Evolutionary conservation across 2,113 vertebrate species (phyloP), one percentile per base, ranked within the genome.

Genomic region (Alouatta palliata): DNA sequence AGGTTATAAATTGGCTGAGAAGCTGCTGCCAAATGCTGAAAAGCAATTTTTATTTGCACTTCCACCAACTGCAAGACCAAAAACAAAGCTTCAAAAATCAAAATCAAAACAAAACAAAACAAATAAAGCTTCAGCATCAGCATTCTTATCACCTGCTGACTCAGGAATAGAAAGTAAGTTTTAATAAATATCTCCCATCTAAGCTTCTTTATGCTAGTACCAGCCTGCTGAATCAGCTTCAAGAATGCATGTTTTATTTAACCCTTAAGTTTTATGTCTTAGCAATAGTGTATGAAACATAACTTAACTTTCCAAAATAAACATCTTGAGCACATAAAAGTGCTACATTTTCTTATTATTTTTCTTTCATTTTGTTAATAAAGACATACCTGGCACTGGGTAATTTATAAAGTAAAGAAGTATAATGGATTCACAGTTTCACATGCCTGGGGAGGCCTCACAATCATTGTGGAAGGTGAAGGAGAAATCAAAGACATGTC

Each of bases 271-370:
- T 87, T 68, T 35, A 32, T 68, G 11, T 56, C 61, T 88, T 45
- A 40, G 23, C 12, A 75, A 52, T 14, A 40, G 3, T 12, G 9
- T 54, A 47, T 61, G 25, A 79, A 25, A 64, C 56, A 37, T 83
- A 66, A 76, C 66, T 95, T 75, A 71, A n/a, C 37, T 87, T 91
- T 66, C 73, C n/a, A 5, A 76, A 86, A 71, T 56, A 82, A 93
- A 32, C 32, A 81, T 56, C 17, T 82, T n/a, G n/a, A 37, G 19
- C 19, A n/a, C 47, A 54, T 87, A 30, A 93, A 45, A 92, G 52
- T 58, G n/a, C 20, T 47, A 71, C 5, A 12, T 35, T 45, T 80
- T 90, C 32, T 73, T 73, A 13, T 37, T 45, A 35, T 75, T 81
- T 95, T 89, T 81, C 70, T 81, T 45, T 6, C 27, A 64, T 64